These are phyloP conservation scores for Willisornis vidua DNA, from an alignment of 2,113 vertebrate species.

Conservation along the genomic window DNA sequence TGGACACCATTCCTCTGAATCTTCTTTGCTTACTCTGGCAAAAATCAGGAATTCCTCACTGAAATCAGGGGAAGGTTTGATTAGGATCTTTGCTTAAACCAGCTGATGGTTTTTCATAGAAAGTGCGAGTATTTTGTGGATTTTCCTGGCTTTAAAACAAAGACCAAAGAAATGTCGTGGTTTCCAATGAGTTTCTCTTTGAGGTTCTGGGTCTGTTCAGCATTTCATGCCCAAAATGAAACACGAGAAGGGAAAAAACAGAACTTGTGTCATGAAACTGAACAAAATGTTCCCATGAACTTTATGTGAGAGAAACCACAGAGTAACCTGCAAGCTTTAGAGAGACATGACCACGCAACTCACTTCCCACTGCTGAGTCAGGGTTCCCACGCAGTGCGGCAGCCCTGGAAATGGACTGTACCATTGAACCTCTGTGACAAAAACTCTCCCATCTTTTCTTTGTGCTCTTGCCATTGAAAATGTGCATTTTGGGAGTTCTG, in stretches of 20 bases:
- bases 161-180: conserved; percentile 43
- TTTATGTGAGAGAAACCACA: conserved; percentile 1
- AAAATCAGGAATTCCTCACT: background rate
- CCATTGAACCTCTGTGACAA: background rate
- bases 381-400: background rate
- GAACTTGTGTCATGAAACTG: conserved; percentile 28
- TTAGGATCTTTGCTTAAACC: conserved; percentile 31
- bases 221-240: conserved; percentile 52
- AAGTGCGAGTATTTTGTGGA: conserved; percentile 41
- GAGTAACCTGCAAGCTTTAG: conserved; percentile 23
- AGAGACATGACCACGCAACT: background rate
- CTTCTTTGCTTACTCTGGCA: background rate
- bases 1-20: background rate
- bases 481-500: background rate
- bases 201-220: conserved; percentile 55
- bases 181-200: conserved; percentile 45
- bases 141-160: conserved; percentile 57
- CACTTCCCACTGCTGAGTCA: background rate
- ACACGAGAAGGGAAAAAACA: conserved; percentile 23
- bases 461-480: background rate
- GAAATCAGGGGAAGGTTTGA: conserved; percentile 20
- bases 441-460: background rate
- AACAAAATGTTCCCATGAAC: conserved; percentile 44
- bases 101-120: conserved; percentile 33
- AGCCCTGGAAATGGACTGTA: background rate